Conservation (phyloP, 2,888 invertebrate species). For the Desoria tigrina region DNA sequence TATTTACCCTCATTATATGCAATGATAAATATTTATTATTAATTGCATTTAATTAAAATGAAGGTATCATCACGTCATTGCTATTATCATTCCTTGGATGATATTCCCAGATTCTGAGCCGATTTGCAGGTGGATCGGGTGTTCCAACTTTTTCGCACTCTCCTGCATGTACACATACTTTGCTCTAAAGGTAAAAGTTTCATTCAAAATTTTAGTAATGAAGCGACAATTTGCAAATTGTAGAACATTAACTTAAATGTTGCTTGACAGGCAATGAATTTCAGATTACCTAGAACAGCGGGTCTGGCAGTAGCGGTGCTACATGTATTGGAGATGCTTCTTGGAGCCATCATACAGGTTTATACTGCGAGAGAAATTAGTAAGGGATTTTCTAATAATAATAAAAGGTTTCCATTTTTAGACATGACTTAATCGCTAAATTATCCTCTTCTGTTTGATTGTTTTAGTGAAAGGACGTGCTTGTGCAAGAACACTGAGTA, state of each 20-base stretch:
- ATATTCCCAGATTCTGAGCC: conserved; percentile 45
- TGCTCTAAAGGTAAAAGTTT: conserved; percentile 30
- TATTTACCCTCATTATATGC: neutral
- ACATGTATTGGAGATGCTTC: conserved; percentile 43
- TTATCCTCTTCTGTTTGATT: too few relatives aligned
- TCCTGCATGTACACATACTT: conserved; percentile 41
- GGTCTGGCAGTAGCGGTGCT: conserved; percentile 36
- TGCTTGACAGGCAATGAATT: conserved; percentile 34
- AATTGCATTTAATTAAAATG: neutral
- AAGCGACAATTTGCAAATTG: neutral
- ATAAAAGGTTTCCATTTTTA: too few relatives aligned
- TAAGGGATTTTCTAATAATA: too few relatives aligned
- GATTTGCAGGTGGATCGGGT: conserved; percentile 40
- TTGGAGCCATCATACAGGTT: conserved; percentile 39
- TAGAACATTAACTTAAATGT: neutral
- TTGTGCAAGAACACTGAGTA: conserved; percentile 40
- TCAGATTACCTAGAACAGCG: conserved; percentile 32
- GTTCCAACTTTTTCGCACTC: conserved; percentile 36
- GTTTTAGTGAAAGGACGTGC: conserved; percentile 35
- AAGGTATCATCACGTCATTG: conserved; percentile 39
- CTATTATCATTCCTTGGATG: conserved; percentile 39
- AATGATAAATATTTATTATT: conserved; percentile 7
- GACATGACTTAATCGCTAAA: neutral
- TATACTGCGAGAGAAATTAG: conserved; percentile 42
- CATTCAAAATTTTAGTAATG: neutral